These are phyloP conservation scores for Actinia tenebrosa DNA, from an alignment of 64 coral and sea anemone genomes.

Conservation along the genomic window DNA sequence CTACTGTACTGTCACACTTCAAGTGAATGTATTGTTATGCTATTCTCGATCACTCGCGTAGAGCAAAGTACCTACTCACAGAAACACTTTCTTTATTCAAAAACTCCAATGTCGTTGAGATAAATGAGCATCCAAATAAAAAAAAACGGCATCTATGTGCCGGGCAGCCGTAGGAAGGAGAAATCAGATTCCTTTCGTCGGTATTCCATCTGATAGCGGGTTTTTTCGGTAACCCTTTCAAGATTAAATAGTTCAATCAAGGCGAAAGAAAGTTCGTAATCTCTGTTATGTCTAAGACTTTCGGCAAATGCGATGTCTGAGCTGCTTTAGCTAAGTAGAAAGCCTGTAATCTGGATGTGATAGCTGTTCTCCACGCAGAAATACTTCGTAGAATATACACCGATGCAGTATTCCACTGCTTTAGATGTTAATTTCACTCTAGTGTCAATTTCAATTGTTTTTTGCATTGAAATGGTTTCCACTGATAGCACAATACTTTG, in stretches of 20 bases:
- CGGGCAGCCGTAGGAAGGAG: neutral
- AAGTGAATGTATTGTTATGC: neutral
- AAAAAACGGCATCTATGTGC: neutral
- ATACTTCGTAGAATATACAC: neutral
- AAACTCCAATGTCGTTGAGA: neutral
- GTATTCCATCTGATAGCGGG: neutral
- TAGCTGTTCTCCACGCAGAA: neutral
- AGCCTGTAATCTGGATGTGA: neutral
- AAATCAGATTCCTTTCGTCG: slow-evolving; percentile 1
- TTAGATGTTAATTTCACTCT: neutral
- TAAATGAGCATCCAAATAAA: neutral
- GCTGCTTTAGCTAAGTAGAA: neutral
- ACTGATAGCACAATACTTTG: neutral
- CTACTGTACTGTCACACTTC: slow-evolving; percentile 1
- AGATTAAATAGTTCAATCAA: slow-evolving; percentile 29
- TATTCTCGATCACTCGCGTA: neutral
- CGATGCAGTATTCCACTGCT: neutral
- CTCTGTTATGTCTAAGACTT: slow-evolving; percentile 17
- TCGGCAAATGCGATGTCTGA: slow-evolving; percentile 23
- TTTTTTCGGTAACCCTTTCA: slow-evolving; percentile 9
- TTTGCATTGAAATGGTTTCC: neutral
- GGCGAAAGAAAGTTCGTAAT: slow-evolving; percentile 21
- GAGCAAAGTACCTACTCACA: neutral
- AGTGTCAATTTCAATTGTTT: slow-evolving; percentile 15
- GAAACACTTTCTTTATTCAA: neutral